These are phyloP conservation scores for Gopherus evgoodei DNA, from an alignment of 2,113 vertebrate species.

Conservation along the genomic window DNA sequence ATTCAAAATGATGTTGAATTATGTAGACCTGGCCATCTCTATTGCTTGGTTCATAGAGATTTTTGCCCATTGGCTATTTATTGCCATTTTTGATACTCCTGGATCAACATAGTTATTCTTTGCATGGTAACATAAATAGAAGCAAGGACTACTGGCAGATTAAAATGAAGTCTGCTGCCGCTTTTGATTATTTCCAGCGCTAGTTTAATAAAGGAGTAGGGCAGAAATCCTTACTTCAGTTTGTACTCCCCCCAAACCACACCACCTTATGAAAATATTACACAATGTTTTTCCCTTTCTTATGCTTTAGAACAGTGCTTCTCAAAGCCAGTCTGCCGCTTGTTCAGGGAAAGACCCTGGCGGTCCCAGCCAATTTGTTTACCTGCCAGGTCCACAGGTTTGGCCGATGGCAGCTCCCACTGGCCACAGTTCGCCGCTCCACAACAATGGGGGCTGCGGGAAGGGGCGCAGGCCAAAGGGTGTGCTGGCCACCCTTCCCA, in stretches of 20 bases:
- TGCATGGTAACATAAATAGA: neutral
- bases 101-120: neutral
- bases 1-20: neutral
- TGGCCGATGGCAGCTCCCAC: no score
- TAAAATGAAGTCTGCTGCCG: neutral
- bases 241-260: neutral
- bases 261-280: neutral
- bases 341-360: no score
- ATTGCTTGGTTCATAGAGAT: neutral
- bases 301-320: neutral
- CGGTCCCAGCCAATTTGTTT: accelerated
- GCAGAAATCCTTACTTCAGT: neutral
- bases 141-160: neutral
- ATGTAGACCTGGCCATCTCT: neutral
- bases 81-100: neutral
- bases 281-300: neutral
- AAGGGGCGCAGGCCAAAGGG: no score
- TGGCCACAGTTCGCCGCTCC: no score
- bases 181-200: neutral
- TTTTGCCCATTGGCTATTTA: neutral
- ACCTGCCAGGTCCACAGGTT: no score
- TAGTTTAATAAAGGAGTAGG: neutral
- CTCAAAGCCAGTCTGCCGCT: no score
- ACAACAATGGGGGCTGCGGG: no score
- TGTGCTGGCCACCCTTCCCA: no score